Base-by-base conservation (phyloP, 1,140 invertebrate genomes). In the Mylabris phalerata region DNA sequence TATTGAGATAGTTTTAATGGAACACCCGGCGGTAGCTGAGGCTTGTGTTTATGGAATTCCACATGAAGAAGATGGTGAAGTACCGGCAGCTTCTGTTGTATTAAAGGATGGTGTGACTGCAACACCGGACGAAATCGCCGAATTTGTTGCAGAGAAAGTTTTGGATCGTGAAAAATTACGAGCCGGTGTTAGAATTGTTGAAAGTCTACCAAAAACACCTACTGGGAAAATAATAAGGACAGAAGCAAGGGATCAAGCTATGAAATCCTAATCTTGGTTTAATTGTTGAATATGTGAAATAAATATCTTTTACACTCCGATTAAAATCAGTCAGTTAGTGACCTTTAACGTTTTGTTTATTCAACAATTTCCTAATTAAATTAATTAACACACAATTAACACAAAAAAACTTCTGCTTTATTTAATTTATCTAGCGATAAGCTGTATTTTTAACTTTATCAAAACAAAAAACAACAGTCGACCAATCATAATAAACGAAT, bases 1-100 rank as follows among this genome's bases (percentile, higher is more conserved):
- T 62, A 79, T 91, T n/a, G 88, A 91, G 70, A 76, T 75, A 38
- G 67, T 89, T 4, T 75, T 91, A 7, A 64, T 57, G 46, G 72
- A 74, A 25, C 84, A 88, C 70, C 79, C 81, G 1, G 77, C 67
- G 0, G 78, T 91, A 26, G 48, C 49, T 26, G 48, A 57, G 43
- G 55, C 47, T 13, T 46, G 41, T 10, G 55, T 50, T 32, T 49
- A 48, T 50, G 55, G 47, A 4, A 46, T 39, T 6, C 47, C 11
- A 32, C 32, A 39, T 19, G 47, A 57, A 32, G 47, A 42, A 24
- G 55, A 57, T 13, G 55, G 55, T 25, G 48, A 49, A 49, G 4
- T 44, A 13, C 55, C 55, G 11, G 11, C 40, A 1, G 55, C 47
- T 44, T 44, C 38, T 42, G 47, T 57, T 10, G 41, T 57, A 24